phyloP scores from a whole-genome alignment of 1,140 invertebrate genomes.

The Eciton burchellii region DNA sequence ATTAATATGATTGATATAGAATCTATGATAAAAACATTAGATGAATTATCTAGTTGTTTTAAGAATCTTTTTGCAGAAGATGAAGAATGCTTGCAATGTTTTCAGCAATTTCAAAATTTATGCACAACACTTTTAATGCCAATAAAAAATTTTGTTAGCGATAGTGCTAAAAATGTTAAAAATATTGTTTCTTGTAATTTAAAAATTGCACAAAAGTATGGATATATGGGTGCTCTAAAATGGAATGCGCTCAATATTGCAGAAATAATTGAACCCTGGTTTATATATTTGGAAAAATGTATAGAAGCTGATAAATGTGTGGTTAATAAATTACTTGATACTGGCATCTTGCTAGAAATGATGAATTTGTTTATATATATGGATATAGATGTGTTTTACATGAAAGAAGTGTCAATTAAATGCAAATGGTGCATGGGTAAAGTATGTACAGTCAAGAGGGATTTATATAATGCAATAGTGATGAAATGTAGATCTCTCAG shows the following conservation, averaged over 20 bases:
- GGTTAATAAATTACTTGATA: constrained; percentile 42
- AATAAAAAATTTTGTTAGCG: constrained; percentile 43
- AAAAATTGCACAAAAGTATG: constrained; percentile 54
- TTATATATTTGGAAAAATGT: constrained; percentile 71
- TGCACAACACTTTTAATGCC: constrained; percentile 63
- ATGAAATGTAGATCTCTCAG: constrained; percentile 53
- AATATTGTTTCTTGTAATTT: constrained; percentile 33
- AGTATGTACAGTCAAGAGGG: constrained; percentile 64
- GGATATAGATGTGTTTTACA: constrained; percentile 35
- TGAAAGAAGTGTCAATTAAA: constrained; percentile 43
- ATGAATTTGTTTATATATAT: constrained; percentile 56
- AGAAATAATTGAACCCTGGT: constrained; percentile 61
- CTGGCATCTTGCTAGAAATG: constrained; percentile 35
- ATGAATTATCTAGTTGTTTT: constrained; percentile 52
- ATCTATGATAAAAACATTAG: neutral
- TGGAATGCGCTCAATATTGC: constrained; percentile 35
- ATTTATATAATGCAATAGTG: constrained; percentile 65
- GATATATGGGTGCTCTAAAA: constrained; percentile 49
- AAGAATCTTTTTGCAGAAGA: constrained; percentile 39
- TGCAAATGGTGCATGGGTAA: constrained; percentile 59
- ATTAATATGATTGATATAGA: neutral
- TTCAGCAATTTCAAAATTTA: constrained; percentile 65
- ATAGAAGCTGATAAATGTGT: constrained; percentile 17
- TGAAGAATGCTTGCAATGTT: constrained; percentile 66
- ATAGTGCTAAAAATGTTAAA: constrained; percentile 32